Conservation (phyloP, 2,888 invertebrate species). For the Tipula vernalis region DNA sequence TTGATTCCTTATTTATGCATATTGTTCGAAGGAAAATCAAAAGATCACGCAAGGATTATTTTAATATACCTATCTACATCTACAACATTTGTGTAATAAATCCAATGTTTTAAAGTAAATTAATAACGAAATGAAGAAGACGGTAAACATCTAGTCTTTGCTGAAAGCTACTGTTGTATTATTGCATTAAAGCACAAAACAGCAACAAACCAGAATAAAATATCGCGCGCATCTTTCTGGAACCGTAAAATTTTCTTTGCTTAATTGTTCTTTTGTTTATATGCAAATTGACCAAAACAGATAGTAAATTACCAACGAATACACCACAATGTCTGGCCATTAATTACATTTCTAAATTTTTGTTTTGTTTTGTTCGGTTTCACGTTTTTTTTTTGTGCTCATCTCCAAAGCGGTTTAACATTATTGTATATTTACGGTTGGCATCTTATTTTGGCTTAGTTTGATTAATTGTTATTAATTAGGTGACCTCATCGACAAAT, state of each 20-base stretch:
- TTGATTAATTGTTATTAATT: background rate
- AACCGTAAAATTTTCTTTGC: background rate
- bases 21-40: background rate
- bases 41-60: background rate
- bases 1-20: background rate
- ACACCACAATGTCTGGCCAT: background rate
- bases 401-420: background rate
- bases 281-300: constrained; percentile 4
- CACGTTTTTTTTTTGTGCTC: background rate
- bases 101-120: background rate
- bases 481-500: background rate
- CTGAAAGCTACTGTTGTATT: background rate
- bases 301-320: background rate
- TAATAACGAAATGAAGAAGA: background rate
- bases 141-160: background rate
- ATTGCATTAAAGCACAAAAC: background rate
- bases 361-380: background rate
- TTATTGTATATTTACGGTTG: background rate
- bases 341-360: background rate
- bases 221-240: background rate
- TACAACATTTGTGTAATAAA: background rate
- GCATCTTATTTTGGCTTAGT: background rate
- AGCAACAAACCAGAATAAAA: background rate
- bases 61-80: background rate
- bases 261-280: background rate